phyloP scores from a whole-genome alignment of 2,113 vertebrate genomes.

The Condylura cristata region DNA sequence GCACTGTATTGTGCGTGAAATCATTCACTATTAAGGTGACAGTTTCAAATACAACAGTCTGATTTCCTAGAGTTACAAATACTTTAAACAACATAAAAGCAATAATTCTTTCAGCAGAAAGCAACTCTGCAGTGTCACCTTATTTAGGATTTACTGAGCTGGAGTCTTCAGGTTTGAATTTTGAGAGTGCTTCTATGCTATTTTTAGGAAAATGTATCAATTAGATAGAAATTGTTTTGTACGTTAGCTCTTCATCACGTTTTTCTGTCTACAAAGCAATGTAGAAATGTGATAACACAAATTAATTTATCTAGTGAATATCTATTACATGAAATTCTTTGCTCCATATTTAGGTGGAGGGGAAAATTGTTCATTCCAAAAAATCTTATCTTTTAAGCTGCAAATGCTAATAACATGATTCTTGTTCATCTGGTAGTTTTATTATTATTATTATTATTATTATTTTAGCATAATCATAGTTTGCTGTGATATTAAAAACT shows the following conservation, averaged over 20 bases:
- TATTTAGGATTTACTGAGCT: background rate
- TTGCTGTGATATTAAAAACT: background rate
- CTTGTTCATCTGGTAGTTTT: conserved; percentile 7
- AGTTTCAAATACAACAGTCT: background rate
- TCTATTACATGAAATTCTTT: background rate
- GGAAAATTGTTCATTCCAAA: background rate
- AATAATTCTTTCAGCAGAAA: background rate
- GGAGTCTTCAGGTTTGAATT: background rate
- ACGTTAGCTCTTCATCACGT: background rate
- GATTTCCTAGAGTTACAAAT: conserved; percentile 42
- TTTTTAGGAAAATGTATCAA: background rate
- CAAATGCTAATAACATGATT: background rate
- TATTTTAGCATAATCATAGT: background rate
- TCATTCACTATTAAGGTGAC: conserved; percentile 24
- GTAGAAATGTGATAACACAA: background rate
- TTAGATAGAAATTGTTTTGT: background rate
- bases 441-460: too few species aligned
- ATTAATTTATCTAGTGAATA: background rate
- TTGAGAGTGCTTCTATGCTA: background rate
- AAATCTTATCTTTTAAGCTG: background rate
- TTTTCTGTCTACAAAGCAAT: background rate
- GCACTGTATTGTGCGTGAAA: conserved; percentile 44
- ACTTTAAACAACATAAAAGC: conserved; percentile 1
- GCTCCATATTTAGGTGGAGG: background rate
- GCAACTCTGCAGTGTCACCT: background rate